Evolutionary conservation across 2,113 vertebrate species (phyloP), one percentile per base, ranked within the genome.

Genomic region (Myrmecophaga tridactyla): DNA sequence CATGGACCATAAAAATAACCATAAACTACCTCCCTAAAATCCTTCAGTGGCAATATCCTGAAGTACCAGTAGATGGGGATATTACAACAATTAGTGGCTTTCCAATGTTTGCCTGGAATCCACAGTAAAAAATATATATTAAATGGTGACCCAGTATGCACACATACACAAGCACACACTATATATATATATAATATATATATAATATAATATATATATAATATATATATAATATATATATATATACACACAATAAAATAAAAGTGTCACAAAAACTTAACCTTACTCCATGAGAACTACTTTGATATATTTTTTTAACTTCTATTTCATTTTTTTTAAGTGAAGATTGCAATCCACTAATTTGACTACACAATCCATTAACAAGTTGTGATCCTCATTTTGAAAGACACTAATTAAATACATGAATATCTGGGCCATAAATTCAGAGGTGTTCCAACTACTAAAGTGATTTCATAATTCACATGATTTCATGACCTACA

Each of bases 61-160:
- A 92, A 51, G 27, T 27, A 90, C 90, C 96, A 95, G 88, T 46
- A 96, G 94, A 87, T 94, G 95, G 95, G 6, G 85, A 60, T 96
- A 86, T 43, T 85, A 88, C 12, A 86, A 86, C 46, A 62, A 86
- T 75, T 41, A 85, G 31, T 56, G 10, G 21, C 63, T 88, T 86
- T 69, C 70, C 89, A 48, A 89, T 23, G 23, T 29, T 41, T 95
- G 67, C 25, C 23, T 72, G 10, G 8, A 78, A 88, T 82, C 23
- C 60, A 95, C 80, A 92, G 51, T 76, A 96, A 87, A 7, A 72
- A 58, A 92, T 51, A 85, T 1, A 23, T 63, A 91, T 58, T 92
- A 75, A 94, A 75, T 60, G 86, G 65, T 65, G 51, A 83, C 20
- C 39, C 41, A 69, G 27, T 36, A 65, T 0, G 58, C 15, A 14